Percentiles rank a stretch among this genome's conserved stretches.
Conservation (phyloP, 2,113 vertebrate genomes). For the Ahaetulla prasina region DNA sequence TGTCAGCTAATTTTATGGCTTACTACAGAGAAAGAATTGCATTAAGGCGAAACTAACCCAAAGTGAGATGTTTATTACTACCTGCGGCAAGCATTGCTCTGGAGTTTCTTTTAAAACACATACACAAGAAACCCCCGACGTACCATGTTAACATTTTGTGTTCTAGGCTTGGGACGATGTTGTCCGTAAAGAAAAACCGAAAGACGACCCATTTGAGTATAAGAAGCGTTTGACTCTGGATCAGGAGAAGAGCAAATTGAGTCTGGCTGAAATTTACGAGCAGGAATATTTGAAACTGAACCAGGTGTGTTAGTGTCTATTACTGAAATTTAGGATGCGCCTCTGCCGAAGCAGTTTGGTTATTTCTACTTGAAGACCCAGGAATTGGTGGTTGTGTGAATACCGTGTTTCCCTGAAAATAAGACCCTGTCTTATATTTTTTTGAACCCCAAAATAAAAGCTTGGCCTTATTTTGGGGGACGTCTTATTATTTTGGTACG, state of each 20-base stretch:
- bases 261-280: constrained; percentile 93
- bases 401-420: no score
- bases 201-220: constrained; percentile 89
- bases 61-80: not conserved
- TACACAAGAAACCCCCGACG: not conserved
- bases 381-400: not conserved
- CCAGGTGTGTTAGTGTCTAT: constrained; percentile 70
- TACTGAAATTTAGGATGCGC: not conserved
- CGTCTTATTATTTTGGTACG: no score
- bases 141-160: not conserved
- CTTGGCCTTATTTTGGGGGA: no score
- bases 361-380: not conserved
- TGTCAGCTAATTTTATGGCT: not conserved
- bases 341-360: not conserved
- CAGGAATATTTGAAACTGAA: constrained; percentile 90
- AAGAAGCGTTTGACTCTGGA: constrained; percentile 91
- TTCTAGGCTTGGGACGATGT: constrained; percentile 92
- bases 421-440: no score
- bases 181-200: constrained; percentile 91
- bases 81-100: not conserved
- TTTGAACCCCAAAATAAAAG: no score
- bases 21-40: not conserved
- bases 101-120: not conserved
- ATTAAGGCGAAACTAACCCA: not conserved
- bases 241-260: constrained; percentile 95